Conservation (phyloP, 2,113 vertebrate genomes). For the Microtus montanus region DNA sequence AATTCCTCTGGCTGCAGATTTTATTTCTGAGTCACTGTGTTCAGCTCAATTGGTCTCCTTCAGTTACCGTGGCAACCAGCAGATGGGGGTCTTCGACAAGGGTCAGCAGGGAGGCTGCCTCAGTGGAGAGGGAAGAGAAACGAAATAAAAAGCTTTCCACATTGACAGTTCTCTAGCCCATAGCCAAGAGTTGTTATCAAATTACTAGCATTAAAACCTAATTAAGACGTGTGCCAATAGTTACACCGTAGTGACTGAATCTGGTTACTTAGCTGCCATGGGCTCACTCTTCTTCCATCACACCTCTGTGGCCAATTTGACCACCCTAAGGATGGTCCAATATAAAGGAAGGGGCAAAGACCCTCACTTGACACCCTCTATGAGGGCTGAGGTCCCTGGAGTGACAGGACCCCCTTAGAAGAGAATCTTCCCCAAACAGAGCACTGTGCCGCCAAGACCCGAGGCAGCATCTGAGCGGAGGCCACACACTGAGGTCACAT, state of each 20-base stretch:
- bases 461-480: not conserved
- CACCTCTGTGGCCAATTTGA: constrained; percentile 80
- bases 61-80: constrained; percentile 89
- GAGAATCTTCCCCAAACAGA: not conserved
- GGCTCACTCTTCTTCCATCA: constrained; percentile 85
- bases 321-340: constrained; percentile 8
- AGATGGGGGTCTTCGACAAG: constrained; percentile 94
- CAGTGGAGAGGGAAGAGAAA: constrained; percentile 45
- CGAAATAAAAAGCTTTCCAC: constrained; percentile 84
- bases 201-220: constrained; percentile 96
- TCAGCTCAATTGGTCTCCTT: constrained; percentile 74
- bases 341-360: not conserved
- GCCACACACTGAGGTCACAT: rapidly evolving
- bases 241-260: constrained; percentile 92
- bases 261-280: constrained; percentile 90
- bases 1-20: constrained; percentile 72
- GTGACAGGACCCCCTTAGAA: not conserved
- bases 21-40: constrained; percentile 63
- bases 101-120: constrained; percentile 88
- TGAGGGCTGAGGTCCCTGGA: not conserved
- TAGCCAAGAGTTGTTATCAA: constrained; percentile 86
- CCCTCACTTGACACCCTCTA: not conserved
- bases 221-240: constrained; percentile 94
- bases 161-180: constrained; percentile 83
- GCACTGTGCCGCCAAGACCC: not conserved